phyloP scores from a whole-genome alignment of 2,888 invertebrate species.

The Cabera pusaria region DNA sequence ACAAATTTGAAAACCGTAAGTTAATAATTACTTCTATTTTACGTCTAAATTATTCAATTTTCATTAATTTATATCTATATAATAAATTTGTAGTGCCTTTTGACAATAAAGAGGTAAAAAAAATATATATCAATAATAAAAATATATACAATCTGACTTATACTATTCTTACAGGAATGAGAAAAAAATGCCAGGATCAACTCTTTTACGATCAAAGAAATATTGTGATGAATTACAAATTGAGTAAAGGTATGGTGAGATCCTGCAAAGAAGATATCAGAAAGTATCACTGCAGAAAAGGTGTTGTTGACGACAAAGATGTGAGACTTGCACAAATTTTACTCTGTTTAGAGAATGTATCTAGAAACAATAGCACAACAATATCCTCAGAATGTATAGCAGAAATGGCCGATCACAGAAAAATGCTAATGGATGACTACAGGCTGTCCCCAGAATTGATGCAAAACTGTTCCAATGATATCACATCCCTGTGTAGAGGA shows the following conservation, averaged over 20 bases:
- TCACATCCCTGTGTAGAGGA: conserved; percentile 88
- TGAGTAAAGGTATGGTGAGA: conserved; percentile 93
- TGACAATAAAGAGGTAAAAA: too few species aligned
- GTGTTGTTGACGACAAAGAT: conserved; percentile 91
- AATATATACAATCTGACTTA: too few species aligned
- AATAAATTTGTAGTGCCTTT: too few species aligned
- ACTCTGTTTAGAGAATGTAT: conserved; percentile 93
- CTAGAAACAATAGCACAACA: conserved; percentile 88
- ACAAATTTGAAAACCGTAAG: conserved; percentile 88
- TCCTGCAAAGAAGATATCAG: conserved; percentile 96
- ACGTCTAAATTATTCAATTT: too few species aligned
- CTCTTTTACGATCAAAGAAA: conserved; percentile 93
- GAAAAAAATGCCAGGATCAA: conserved; percentile 90
- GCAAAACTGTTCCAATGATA: conserved; percentile 93
- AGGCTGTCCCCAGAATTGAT: conserved; percentile 96
- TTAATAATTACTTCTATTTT: conserved; percentile 3
- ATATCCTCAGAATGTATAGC: conserved; percentile 90
- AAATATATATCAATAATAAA: too few species aligned
- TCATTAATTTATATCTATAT: too few species aligned
- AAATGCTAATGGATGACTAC: conserved; percentile 96
- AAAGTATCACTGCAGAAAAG: conserved; percentile 92
- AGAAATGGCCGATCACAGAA: conserved; percentile 96
- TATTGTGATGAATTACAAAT: conserved; percentile 94
- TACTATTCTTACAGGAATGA: conserved; percentile 77
- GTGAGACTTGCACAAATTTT: conserved; percentile 95